These are phyloP conservation scores for Willowsia nigromaculata DNA, from an alignment of 2,888 invertebrate species.

Conservation along the genomic window DNA sequence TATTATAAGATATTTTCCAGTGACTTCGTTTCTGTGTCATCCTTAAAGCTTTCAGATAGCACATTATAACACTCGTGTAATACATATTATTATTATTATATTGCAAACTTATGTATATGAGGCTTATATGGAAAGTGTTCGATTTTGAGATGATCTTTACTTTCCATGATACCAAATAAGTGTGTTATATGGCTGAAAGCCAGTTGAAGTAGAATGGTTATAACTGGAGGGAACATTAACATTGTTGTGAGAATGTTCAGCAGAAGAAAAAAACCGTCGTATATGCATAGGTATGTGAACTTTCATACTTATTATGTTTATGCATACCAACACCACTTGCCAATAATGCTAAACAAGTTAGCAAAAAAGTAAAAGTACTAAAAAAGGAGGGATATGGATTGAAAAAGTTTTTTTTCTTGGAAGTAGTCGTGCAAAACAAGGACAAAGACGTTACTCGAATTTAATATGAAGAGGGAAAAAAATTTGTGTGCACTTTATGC, in stretches of 20 bases:
- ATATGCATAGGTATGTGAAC: too few species aligned
- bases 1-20: conserved; percentile 27
- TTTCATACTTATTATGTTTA: conserved; percentile 21
- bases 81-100: too few species aligned
- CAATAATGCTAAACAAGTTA: conserved; percentile 19
- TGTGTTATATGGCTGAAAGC: too few species aligned
- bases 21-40: conserved; percentile 28
- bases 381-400: not conserved
- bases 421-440: conserved; percentile 16
- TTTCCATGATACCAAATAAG: not conserved
- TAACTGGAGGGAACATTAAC: too few species aligned
- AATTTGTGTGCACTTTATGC: not conserved
- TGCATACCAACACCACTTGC: not conserved
- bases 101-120: too few species aligned
- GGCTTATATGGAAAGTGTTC: not conserved
- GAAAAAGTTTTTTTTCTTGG: conserved; percentile 30
- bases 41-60: not conserved
- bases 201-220: too few species aligned
- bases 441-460: conserved; percentile 10
- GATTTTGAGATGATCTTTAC: conserved; percentile 40
- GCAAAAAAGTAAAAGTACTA: not conserved
- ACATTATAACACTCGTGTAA: not conserved
- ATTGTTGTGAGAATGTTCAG: not conserved
- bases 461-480: not conserved
- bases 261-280: conserved; percentile 36